Percentiles rank a stretch among this genome's conserved stretches.
Evolutionary conservation across 2,797 vertebrate genomes (phyloP).

Genomic region (Passerculus sandwichensis): DNA sequence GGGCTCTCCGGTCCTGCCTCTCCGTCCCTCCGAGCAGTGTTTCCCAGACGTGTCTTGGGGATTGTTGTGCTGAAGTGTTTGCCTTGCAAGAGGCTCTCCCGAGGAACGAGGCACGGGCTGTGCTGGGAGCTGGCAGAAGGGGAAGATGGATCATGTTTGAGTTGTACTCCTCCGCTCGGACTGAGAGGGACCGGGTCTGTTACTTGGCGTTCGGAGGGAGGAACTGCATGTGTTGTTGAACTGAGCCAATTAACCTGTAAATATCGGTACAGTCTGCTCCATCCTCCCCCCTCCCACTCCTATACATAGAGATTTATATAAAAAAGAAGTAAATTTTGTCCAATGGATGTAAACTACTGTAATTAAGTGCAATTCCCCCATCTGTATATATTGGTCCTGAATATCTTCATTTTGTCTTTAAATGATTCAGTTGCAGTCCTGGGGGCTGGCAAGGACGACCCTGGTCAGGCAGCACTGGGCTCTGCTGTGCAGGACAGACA

Average conservation of each 20-base stretch:
- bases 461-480: not conserved
- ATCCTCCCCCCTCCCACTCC: slow-evolving; percentile 1
- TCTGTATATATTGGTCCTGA: slow-evolving; percentile 73
- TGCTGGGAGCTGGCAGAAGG: slow-evolving; percentile 20
- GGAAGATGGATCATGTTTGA: slow-evolving; percentile 33
- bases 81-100: slow-evolving; percentile 30
- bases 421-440: not conserved
- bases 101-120: slow-evolving; percentile 27
- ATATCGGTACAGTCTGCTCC: slow-evolving; percentile 65
- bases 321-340: slow-evolving; percentile 78
- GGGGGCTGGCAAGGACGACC: not conserved
- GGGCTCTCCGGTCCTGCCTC: not conserved
- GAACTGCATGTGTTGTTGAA: slow-evolving; percentile 70
- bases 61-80: slow-evolving; percentile 14
- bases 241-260: slow-evolving; percentile 80
- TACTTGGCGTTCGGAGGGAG: slow-evolving; percentile 70
- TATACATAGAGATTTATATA: slow-evolving; percentile 76
- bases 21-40: slow-evolving; percentile 66
- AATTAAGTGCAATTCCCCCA: slow-evolving; percentile 81
- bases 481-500: not conserved
- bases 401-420: not conserved
- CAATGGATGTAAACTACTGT: slow-evolving; percentile 81
- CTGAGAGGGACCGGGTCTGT: slow-evolving; percentile 75
- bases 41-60: slow-evolving; percentile 55
- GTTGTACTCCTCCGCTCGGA: slow-evolving; percentile 54